Evolutionary conservation across 1,140 invertebrate species (phyloP), one percentile per base, ranked within the genome.

Genomic region (Lepidurus packardi): DNA sequence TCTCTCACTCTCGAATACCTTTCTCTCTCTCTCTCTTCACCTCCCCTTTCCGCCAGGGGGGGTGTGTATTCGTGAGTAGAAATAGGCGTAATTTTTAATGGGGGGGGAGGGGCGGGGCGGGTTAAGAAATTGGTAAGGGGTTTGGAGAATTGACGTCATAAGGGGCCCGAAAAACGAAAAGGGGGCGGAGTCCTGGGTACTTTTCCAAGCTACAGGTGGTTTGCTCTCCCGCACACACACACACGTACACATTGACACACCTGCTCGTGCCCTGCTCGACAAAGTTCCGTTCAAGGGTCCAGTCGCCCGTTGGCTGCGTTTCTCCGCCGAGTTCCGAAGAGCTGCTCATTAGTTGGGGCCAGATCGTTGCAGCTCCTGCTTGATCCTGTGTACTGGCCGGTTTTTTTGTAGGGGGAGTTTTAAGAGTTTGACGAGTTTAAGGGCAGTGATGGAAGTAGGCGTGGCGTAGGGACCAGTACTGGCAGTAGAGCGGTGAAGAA

Each of bases 231-330:
- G 1, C 34, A 75, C 34, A 42, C 43, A 43, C 34, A 25, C 25
- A 42, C 43, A 43, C 24, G 24, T 42, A 77, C 74, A 73, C 53
- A 82, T 81, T 34, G 84, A 92, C 90, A 92, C 98, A 83, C 96
- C 97, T 1, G 91, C 99, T 73, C 86, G 93, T 53, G 95, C 96
- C 7, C 93, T 94, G 82, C 87, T 97, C 86, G 96, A 98, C 83
- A 88, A 89, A 25, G 92, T 99, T 43, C 95, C 96, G 80, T 99
- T 99, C n/a, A 85, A 99, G 95, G 85, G 91, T 99, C n/a, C 96
- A 96, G 1, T 96, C 95, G 24, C 97, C 97, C 0, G 87, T 91
- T 45, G 95, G 95, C 0, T 94, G 96, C 0, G 94, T 98, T 83
- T 97, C 99, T 86, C 88, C 92, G 80, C 7, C 90, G 94, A 74